These are phyloP conservation scores for Coremacera marginata DNA, from an alignment of 2,888 invertebrate species.

Conservation along the genomic window DNA sequence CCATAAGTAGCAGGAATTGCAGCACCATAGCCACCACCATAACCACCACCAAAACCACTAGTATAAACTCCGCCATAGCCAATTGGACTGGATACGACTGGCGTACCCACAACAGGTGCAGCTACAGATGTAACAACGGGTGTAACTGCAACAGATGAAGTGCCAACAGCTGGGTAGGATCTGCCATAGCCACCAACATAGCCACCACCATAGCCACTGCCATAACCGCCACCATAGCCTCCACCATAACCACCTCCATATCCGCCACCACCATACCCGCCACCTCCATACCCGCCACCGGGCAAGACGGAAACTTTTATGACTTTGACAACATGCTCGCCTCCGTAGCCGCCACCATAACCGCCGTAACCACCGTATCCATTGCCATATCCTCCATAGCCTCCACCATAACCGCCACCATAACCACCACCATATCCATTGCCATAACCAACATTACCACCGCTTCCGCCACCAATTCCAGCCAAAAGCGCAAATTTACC, in stretches of 20 bases:
- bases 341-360: slow-evolving; percentile 31
- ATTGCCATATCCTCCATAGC: slow-evolving; percentile 37
- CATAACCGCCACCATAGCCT: slow-evolving; percentile 33
- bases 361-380: slow-evolving; percentile 44
- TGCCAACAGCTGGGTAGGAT: slow-evolving; percentile 10
- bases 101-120: neutral
- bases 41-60: slow-evolving; percentile 21
- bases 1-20: slow-evolving; percentile 46
- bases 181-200: slow-evolving; percentile 39
- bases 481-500: slow-evolving; percentile 56
- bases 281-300: slow-evolving; percentile 32
- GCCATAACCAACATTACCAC: slow-evolving; percentile 45
- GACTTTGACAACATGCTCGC: slow-evolving; percentile 53
- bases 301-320: slow-evolving; percentile 60
- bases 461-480: slow-evolving; percentile 43
- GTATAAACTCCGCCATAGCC: neutral
- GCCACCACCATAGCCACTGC: slow-evolving; percentile 33
- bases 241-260: slow-evolving; percentile 37
- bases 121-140: slow-evolving; percentile 7
- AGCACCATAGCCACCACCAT: slow-evolving; percentile 16
- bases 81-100: slow-evolving; percentile 9
- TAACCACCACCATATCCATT: slow-evolving; percentile 35
- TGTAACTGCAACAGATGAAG: slow-evolving; percentile 16
- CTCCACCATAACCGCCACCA: slow-evolving; percentile 33
- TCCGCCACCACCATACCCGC: slow-evolving; percentile 11